Evolutionary conservation across 1,140 invertebrate genomes (phyloP), one percentile per base, ranked within the genome.

Genomic region (Halesus radiatus): DNA sequence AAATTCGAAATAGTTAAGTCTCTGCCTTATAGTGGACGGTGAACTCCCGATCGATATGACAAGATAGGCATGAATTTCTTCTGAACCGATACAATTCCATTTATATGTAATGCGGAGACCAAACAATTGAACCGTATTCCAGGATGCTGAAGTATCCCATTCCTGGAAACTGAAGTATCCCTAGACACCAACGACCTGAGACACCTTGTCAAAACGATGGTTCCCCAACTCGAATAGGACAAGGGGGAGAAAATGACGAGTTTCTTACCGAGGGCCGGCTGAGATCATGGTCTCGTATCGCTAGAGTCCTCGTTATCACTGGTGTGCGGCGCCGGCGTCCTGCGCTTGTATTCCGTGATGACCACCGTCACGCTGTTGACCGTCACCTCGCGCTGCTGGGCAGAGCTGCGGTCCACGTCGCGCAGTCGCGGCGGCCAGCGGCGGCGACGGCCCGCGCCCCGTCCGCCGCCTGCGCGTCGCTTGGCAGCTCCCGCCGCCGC

Each of bases 291-390:
- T 37, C 88, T 83, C 45, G 89, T 86, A 80, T 90, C 89, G 70
- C 89, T 89, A 15, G 88, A 89, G 73, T 83, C 89, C 78, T 89
- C 88, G 5, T 88, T 85, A 79, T 90, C 89, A 76, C 88, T 89
- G n/a, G 88, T 88, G 75, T 86, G 87, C 18, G 56, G 56, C 0
- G 88, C 87, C 29, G 80, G 80, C 0, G 88, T 87, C 80, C 89
- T 88, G 91, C 98, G 98, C 70, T 96, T 95, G 88, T 98, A 99
- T 88, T 99, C 98, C 58, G 97, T 99, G 84, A 99, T 98, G 70
- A 98, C 94, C 53, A 99, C 97, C 22, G 98, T 99, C 32, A 99
- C 96, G 86, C 97, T 97, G 86, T 98, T 98, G 0, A 98, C 97
- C 50, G 98, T 99, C 76, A 98, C 96, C 88, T 97, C 96, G 87